Conservation (phyloP, 64 coral and sea anemone species). For the Montipora efflorescens region DNA sequence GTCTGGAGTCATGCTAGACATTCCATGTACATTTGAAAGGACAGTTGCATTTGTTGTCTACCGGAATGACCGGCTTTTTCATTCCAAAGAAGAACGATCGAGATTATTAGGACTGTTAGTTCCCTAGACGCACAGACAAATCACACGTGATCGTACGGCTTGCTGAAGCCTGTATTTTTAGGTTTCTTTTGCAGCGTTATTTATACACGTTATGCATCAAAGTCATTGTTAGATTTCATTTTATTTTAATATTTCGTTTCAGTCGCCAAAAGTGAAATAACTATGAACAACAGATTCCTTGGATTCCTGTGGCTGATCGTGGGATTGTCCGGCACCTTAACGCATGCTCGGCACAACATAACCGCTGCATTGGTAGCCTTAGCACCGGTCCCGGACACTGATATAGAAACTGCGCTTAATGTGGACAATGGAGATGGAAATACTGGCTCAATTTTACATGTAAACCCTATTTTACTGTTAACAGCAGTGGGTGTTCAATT, state of each 20-base stretch:
- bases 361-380: slow-evolving; percentile 80
- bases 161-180: no score
- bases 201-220: no score
- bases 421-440: neutral
- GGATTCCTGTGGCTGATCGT: neutral
- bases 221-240: neutral
- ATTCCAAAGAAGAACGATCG: no score
- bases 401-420: slow-evolving; percentile 48
- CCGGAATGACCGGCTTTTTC: no score
- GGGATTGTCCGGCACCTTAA: neutral
- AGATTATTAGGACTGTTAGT: no score
- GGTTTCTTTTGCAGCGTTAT: no score
- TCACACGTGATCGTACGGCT: no score
- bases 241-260: neutral
- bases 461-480: slow-evolving; percentile 43
- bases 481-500: neutral
- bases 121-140: no score
- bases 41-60: no score
- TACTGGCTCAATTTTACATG: neutral
- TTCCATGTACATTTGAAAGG: no score
- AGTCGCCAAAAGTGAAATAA: neutral
- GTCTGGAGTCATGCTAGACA: no score
- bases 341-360: slow-evolving; percentile 74
- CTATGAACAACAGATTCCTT: neutral
- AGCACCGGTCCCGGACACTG: slow-evolving; percentile 62